A percentile compares a stretch with the other conserved stretches of the same genome.
Evolutionary conservation across 2,888 invertebrate genomes (phyloP).

Genomic region (Tuberolachnus salignus): DNA sequence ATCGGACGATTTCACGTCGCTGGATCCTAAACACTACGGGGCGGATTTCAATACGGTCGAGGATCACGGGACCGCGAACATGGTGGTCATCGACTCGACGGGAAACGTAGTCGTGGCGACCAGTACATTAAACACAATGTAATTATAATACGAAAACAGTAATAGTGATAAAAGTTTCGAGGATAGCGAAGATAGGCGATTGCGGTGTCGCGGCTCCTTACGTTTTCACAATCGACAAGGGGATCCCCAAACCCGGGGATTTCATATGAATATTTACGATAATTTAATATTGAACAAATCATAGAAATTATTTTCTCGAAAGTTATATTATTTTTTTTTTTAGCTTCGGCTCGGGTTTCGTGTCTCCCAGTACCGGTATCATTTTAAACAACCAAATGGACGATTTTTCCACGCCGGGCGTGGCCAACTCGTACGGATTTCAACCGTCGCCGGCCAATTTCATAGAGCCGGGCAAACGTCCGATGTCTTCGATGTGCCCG

Average conservation of each 20-base stretch:
- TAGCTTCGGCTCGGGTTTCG: slow-evolving; percentile 66
- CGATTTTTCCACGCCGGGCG: slow-evolving; percentile 84
- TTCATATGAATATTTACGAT: no score
- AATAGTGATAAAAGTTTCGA: no score
- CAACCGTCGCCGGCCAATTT: slow-evolving; percentile 81
- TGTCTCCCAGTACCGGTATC: slow-evolving; percentile 82
- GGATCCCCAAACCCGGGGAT: no score
- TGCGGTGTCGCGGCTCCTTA: no score
- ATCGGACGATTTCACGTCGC: slow-evolving; percentile 65
- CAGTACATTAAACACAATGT: slow-evolving; percentile 80
- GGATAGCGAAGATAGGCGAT: no score
- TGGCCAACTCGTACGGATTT: slow-evolving; percentile 73
- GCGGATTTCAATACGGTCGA: slow-evolving; percentile 60
- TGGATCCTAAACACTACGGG: slow-evolving; percentile 59
- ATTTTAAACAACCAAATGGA: slow-evolving; percentile 96
- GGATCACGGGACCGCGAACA: slow-evolving; percentile 75
- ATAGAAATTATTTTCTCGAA: no score
- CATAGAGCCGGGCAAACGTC: slow-evolving; percentile 79
- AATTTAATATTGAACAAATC: no score
- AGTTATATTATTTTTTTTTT: neutral
- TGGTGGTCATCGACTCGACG: slow-evolving; percentile 75
- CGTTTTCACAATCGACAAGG: no score
- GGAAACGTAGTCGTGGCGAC: slow-evolving; percentile 91
- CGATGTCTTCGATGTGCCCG: slow-evolving; percentile 86
- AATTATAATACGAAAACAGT: no score